phyloP scores from a whole-genome alignment of 2,797 vertebrate genomes.

The Bradypodion ventrale region DNA sequence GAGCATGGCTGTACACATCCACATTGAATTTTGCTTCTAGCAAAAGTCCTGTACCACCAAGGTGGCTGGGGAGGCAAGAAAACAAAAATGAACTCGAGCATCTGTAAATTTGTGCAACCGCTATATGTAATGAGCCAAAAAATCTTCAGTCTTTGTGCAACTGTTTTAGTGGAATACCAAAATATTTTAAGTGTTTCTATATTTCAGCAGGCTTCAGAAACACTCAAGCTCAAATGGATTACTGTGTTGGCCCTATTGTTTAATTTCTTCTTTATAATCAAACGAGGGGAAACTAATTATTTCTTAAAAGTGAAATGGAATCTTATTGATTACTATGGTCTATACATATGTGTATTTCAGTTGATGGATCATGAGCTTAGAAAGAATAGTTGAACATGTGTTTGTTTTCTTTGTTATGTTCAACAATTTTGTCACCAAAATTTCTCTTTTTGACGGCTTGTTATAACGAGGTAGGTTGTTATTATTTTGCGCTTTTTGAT shows the following conservation, averaged over 20 bases:
- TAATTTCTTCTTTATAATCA: conserved; percentile 12
- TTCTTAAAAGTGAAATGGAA: neutral
- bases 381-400: neutral
- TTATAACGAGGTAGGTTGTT: neutral
- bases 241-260: neutral
- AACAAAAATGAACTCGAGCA: neutral
- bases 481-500: neutral
- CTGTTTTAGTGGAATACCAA: conserved; percentile 42
- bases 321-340: neutral
- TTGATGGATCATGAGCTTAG: neutral
- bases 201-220: neutral
- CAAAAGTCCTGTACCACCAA: conserved; percentile 51
- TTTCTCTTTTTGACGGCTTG: neutral
- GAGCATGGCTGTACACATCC: conserved; percentile 47
- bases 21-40: conserved; percentile 25
- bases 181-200: neutral
- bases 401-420: neutral
- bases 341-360: neutral
- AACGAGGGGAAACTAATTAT: neutral
- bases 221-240: neutral
- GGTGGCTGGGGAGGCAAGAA: neutral
- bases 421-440: neutral
- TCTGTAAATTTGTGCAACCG: conserved; percentile 2
- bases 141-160: conserved; percentile 4
- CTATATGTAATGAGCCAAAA: neutral